Conservation (phyloP, 2,888 invertebrate species). For the Synanthedon andrenaeformis region DNA sequence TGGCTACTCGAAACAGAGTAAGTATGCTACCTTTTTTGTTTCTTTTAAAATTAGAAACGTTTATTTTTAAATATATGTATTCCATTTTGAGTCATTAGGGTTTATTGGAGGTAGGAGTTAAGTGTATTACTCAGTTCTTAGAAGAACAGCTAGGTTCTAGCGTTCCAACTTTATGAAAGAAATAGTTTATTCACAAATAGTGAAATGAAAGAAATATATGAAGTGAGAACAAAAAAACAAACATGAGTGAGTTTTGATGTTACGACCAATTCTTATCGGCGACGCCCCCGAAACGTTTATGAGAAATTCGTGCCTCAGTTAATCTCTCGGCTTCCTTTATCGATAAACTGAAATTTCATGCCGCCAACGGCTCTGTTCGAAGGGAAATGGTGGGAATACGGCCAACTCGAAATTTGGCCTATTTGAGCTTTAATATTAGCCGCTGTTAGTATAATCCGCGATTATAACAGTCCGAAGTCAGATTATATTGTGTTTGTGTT, state of each 20-base stretch:
- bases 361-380: slow-evolving; percentile 22
- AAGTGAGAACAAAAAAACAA: background rate
- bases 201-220: background rate
- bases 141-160: too few relatives aligned
- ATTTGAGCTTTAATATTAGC: background rate
- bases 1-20: too few relatives aligned
- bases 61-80: too few relatives aligned
- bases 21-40: too few relatives aligned
- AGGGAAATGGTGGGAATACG: slow-evolving; percentile 14
- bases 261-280: slow-evolving; percentile 19
- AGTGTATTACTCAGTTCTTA: too few relatives aligned
- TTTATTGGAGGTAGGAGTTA: too few relatives aligned
- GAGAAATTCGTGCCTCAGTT: slow-evolving; percentile 56
- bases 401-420: background rate
- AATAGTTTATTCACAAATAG: too few relatives aligned
- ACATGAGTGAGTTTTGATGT: background rate
- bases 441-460: background rate
- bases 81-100: too few relatives aligned
- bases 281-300: slow-evolving; percentile 54
- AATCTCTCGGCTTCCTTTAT: slow-evolving; percentile 56
- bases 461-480: background rate
- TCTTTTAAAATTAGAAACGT: too few relatives aligned
- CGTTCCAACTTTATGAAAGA: too few relatives aligned
- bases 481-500: too few relatives aligned
- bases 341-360: slow-evolving; percentile 53